Conservation (phyloP, 2,888 invertebrate genomes). For the Euphydryas editha region DNA sequence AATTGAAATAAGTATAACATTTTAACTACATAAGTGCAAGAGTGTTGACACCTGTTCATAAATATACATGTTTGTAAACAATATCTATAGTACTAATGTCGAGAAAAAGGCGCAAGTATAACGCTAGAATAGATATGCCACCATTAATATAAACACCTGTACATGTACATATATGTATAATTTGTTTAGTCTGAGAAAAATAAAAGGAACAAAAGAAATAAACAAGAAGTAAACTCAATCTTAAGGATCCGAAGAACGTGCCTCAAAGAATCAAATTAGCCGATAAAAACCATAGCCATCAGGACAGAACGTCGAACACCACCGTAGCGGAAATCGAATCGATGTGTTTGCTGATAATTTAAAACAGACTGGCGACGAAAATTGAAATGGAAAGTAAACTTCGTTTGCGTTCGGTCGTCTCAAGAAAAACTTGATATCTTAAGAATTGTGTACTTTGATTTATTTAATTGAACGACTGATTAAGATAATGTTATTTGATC, state of each 20-base stretch:
- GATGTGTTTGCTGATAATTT: slow-evolving; percentile 40
- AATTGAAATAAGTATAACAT: too few species aligned
- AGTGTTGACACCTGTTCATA: too few species aligned
- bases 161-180: too few species aligned
- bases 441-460: not conserved
- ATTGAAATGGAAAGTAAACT: slow-evolving; percentile 44
- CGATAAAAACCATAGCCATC: slow-evolving; percentile 5
- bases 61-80: too few species aligned
- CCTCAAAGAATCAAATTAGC: slow-evolving; percentile 3
- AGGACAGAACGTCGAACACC: slow-evolving; percentile 6
- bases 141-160: not conserved
- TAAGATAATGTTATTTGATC: not conserved
- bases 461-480: slow-evolving; percentile 1
- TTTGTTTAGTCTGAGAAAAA: not conserved
- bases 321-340: slow-evolving; percentile 39
- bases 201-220: not conserved
- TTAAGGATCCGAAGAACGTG: not conserved
- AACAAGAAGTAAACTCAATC: not conserved
- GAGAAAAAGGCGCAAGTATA: too few species aligned
- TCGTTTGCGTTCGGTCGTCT: slow-evolving; percentile 19
- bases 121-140: not conserved
- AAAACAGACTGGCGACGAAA: slow-evolving; percentile 38
- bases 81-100: too few species aligned
- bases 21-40: too few species aligned
- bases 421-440: slow-evolving; percentile 11